Percentiles rank a stretch among this genome's conserved stretches.
Evolutionary conservation across 2,113 vertebrate species (phyloP).

Genomic region (Carettochelys insculpta): DNA sequence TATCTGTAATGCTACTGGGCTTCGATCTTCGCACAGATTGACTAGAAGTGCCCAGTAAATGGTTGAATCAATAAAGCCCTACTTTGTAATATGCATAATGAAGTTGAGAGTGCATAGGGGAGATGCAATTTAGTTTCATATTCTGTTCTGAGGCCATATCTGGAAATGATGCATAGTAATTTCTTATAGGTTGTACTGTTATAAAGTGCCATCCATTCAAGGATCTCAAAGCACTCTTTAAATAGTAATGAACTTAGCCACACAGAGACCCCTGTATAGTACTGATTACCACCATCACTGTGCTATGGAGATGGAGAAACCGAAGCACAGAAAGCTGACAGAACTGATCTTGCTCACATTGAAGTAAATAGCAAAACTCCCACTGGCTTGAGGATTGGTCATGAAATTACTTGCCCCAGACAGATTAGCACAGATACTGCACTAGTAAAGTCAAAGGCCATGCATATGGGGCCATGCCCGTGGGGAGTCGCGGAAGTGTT

Average conservation of each 20-base stretch:
- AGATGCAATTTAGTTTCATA: background rate
- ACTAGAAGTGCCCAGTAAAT: background rate
- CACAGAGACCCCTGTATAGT: background rate
- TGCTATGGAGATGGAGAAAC: background rate
- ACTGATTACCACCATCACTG: background rate
- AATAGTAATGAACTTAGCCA: too few relatives aligned
- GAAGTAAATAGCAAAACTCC: background rate
- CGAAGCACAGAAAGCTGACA: background rate
- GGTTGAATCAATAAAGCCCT: background rate
- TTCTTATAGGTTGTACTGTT: background rate
- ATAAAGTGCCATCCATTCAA: background rate
- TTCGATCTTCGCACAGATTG: background rate
- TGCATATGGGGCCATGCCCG: background rate
- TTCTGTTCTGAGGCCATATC: background rate
- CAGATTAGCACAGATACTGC: rapidly evolving
- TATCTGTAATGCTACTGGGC: background rate
- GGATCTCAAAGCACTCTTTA: background rate
- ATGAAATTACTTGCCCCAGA: background rate
- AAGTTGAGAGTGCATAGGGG: background rate
- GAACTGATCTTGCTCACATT: background rate
- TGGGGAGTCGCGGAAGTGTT: background rate
- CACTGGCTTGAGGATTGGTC: background rate
- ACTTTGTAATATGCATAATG: background rate
- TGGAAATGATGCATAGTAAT: background rate
- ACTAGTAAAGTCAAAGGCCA: background rate